Conservation (phyloP, 2,797 vertebrate species). For the Phyllotis vaccarum region DNA sequence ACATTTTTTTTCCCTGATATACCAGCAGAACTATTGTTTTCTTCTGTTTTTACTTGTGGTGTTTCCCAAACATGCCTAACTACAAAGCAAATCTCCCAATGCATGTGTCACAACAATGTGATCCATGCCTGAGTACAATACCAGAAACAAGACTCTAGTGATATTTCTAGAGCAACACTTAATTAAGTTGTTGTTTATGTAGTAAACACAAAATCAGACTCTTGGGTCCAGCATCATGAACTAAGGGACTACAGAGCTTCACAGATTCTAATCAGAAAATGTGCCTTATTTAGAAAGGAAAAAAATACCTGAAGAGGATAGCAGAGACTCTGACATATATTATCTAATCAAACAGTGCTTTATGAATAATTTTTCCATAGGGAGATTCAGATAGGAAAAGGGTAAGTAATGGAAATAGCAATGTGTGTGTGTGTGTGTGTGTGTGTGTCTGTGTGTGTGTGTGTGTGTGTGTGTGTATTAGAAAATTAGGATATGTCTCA, state of each 20-base stretch:
- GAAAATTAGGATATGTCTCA: neutral
- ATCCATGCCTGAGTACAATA: constrained; percentile 84
- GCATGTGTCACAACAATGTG: constrained; percentile 86
- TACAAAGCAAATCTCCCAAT: constrained; percentile 86
- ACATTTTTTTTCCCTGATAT: constrained; percentile 67
- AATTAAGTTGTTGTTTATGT: constrained; percentile 88
- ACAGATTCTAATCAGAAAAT: constrained; percentile 76
- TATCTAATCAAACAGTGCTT: constrained; percentile 59
- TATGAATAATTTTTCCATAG: constrained; percentile 38
- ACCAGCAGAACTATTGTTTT: constrained; percentile 80
- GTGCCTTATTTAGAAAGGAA: constrained; percentile 70
- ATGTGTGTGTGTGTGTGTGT: too few relatives aligned
- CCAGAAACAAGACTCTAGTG: constrained; percentile 84
- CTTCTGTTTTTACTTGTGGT: constrained; percentile 80
- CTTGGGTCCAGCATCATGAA: constrained; percentile 78
- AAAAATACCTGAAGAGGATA: constrained; percentile 44
- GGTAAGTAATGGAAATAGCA: neutral
- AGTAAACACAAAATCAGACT: constrained; percentile 85
- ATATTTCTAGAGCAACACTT: constrained; percentile 86
- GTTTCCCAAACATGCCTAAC: constrained; percentile 84
- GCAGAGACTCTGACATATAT: constrained; percentile 21
- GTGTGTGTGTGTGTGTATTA: too few relatives aligned
- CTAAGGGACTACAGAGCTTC: constrained; percentile 77
- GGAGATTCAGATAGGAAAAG: neutral
- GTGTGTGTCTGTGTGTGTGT: too few relatives aligned